phyloP scores from a whole-genome alignment of 2,113 vertebrate genomes.

The Cranoglanis bouderius region DNA sequence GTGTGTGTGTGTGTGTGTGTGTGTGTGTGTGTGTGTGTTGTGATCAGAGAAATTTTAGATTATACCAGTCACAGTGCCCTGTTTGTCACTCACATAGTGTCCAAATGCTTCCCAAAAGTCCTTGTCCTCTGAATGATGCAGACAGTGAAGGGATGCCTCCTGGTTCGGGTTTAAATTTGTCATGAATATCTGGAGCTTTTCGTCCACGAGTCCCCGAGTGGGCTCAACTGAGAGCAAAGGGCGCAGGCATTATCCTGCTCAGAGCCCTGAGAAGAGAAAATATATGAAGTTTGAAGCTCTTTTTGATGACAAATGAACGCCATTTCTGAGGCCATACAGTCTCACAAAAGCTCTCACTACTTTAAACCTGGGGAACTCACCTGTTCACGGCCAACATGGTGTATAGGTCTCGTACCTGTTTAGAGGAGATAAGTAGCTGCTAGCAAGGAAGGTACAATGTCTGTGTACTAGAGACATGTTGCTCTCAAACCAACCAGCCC shows the following conservation, averaged over 20 bases:
- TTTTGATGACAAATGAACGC: not conserved
- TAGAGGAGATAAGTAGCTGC: too few relatives aligned
- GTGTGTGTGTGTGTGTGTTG: too few relatives aligned
- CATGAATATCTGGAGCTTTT: conserved; percentile 63
- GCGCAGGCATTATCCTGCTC: not conserved
- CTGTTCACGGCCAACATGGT: not conserved
- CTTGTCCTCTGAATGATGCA: conserved; percentile 66
- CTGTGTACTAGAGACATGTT: not conserved
- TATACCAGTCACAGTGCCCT: conserved; percentile 65
- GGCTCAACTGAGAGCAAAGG: conserved; percentile 61
- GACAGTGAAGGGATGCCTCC: conserved; percentile 63
- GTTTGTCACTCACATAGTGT: conserved; percentile 65
- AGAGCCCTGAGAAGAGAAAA: not conserved
- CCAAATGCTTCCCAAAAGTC: conserved; percentile 73
- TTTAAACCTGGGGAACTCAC: not conserved
- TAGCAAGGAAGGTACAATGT: not conserved
- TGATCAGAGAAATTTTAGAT: not conserved
- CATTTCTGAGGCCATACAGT: not conserved
- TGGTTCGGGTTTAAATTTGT: conserved; percentile 60
- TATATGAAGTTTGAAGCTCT: fast-evolving
- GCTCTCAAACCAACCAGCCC: not conserved
- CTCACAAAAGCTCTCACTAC: not conserved
- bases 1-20: too few relatives aligned
- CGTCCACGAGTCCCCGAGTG: conserved; percentile 66
- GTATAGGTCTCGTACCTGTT: not conserved